These are phyloP conservation scores for Rhingia campestris DNA, from an alignment of 2,888 invertebrate species.

Conservation along the genomic window DNA sequence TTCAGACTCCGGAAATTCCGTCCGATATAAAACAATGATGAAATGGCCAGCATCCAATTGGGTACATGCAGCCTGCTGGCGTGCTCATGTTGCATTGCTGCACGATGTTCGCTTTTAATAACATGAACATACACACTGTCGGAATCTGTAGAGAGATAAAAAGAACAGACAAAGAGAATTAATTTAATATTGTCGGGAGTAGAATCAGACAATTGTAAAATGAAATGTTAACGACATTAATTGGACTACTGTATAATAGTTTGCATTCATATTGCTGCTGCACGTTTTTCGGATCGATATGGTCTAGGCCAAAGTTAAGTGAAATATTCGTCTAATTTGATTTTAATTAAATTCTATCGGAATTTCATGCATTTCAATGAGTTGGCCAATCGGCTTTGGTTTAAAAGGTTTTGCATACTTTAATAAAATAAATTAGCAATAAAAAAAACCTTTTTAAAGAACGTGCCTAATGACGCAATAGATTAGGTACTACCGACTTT, in stretches of 20 bases:
- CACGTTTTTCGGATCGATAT: background rate
- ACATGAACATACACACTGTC: conserved; percentile 93
- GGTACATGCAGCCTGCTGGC: conserved; percentile 79
- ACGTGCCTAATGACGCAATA: no score
- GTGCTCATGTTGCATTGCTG: conserved; percentile 85
- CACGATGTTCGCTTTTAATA: conserved; percentile 89
- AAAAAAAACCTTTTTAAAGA: no score
- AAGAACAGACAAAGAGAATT: conserved; percentile 3
- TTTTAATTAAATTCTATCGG: background rate
- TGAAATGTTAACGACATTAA: conserved; percentile 24
- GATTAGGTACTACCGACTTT: no score
- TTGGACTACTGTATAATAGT: background rate
- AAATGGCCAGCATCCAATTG: conserved; percentile 77
- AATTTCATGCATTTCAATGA: conserved; percentile 4
- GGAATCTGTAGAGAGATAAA: conserved; percentile 85
- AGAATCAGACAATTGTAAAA: conserved; percentile 29
- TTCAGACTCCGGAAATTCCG: conserved; percentile 37
- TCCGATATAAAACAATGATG: conserved; percentile 66
- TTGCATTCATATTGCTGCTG: no score
- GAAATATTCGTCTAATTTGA: background rate
- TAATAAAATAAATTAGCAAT: background rate
- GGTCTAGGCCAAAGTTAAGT: background rate
- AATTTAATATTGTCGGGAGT: conserved; percentile 9
- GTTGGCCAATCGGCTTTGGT: background rate
- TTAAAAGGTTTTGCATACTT: background rate